Evolutionary conservation across 2,888 invertebrate species (phyloP).

Genomic region (Hoplodrina blanda): DNA sequence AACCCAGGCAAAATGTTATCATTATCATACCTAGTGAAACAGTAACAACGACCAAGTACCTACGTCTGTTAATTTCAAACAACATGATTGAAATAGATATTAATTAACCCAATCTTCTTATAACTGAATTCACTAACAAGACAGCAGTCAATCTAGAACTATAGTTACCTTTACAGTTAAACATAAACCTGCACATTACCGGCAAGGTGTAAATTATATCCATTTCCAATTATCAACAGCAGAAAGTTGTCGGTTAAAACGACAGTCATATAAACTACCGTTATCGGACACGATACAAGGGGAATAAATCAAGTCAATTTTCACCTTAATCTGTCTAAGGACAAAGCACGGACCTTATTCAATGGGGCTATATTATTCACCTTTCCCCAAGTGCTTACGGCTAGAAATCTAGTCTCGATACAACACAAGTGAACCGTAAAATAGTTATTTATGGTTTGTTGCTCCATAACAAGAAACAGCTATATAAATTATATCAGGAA

Average conservation of each 20-base stretch:
- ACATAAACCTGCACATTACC: slow-evolving; percentile 9
- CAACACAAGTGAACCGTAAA: slow-evolving; percentile 63
- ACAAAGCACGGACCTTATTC: slow-evolving; percentile 63
- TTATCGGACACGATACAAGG: slow-evolving; percentile 37
- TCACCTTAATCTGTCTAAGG: slow-evolving; percentile 63
- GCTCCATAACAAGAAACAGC: slow-evolving; percentile 33
- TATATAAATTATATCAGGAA: slow-evolving; percentile 39
- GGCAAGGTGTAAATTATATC: slow-evolving; percentile 32
- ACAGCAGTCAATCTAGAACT: neutral
- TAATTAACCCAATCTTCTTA: neutral
- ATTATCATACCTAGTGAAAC: slow-evolving; percentile 2
- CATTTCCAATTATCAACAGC: slow-evolving; percentile 40
- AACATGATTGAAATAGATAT: neutral
- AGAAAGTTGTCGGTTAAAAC: slow-evolving; percentile 46
- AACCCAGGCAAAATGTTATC: too few species aligned
- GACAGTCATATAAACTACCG: slow-evolving; percentile 56
- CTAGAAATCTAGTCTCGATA: slow-evolving; percentile 71
- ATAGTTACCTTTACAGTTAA: slow-evolving; percentile 9
- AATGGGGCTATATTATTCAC: slow-evolving; percentile 71
- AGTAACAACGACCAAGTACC: neutral
- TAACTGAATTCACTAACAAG: neutral
- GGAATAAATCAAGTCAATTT: slow-evolving; percentile 64
- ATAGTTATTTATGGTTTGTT: slow-evolving; percentile 65
- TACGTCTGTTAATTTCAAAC: slow-evolving; percentile 10
- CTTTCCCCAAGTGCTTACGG: slow-evolving; percentile 70